phyloP scores from a whole-genome alignment of 1,140 invertebrate species.

The Drosophila lacertosa region DNA sequence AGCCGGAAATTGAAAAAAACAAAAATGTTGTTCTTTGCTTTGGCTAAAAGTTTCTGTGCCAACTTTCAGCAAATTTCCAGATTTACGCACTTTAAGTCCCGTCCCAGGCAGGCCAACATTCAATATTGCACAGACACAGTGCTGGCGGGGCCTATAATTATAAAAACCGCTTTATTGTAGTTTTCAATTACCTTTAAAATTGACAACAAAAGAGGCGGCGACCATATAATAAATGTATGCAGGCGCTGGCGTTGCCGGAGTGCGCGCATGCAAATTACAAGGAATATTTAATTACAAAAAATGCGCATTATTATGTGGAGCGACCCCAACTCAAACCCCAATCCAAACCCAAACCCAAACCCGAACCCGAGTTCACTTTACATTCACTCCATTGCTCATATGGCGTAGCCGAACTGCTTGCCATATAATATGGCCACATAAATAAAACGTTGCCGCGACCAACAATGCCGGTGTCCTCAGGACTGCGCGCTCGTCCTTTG shows the following conservation, averaged over 20 bases:
- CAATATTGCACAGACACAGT: neutral
- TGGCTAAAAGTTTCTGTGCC: constrained; percentile 58
- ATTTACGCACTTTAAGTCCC: constrained; percentile 16
- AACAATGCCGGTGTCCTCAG: constrained; percentile 15
- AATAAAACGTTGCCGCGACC: constrained; percentile 59
- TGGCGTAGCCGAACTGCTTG: constrained; percentile 6
- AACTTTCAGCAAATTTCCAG: constrained; percentile 39
- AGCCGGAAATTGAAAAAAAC: constrained; percentile 81
- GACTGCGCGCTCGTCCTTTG: constrained; percentile 17
- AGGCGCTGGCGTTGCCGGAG: constrained; percentile 20
- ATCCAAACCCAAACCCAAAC: no score
- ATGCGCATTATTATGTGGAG: constrained; percentile 78
- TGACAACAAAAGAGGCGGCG: constrained; percentile 72
- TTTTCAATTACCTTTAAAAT: constrained; percentile 82
- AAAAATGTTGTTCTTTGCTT: constrained; percentile 63
- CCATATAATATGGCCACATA: constrained; percentile 65
- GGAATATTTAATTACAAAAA: constrained; percentile 82
- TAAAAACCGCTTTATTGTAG: constrained; percentile 80
- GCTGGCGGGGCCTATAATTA: constrained; percentile 58
- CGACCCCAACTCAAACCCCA: no score
- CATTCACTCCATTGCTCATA: neutral
- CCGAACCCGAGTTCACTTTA: neutral
- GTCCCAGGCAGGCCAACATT: neutral
- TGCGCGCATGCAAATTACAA: constrained; percentile 76
- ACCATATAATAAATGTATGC: constrained; percentile 36